Base-by-base conservation (phyloP, 2,113 vertebrate genomes). In the Alosa alosa region DNA sequence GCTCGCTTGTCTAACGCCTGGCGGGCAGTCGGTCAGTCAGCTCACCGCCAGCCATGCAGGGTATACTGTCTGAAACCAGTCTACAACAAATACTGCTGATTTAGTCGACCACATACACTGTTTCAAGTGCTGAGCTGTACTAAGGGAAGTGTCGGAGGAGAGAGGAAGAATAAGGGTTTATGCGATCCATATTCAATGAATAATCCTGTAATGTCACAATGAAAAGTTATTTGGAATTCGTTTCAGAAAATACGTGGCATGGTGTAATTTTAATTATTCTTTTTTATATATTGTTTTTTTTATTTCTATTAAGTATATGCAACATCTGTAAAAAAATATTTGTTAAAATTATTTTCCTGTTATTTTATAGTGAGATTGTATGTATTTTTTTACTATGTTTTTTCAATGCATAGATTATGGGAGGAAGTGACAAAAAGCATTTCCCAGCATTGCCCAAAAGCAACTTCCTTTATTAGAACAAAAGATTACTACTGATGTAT, bases 1-100 rank as follows among this genome's bases (percentile, higher is more conserved):
- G 97, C 0, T 98, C 97, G 81, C 94, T 98, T 52, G 97, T 98
- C 89, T 98, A 94, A 94, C 22, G 0, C 72, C 83, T 2, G 31
- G 13, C 18, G 3, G 18, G 18, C 20, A 57, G 55, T 6, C 55
- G 20, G 55, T 60, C 15, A 55, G 52, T 39, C 18, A 60, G 18
- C 55, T 60, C 55, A 60, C 0, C 20, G 55, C 55, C 20, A 22
- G 18, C 55, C 55, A 60, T 60, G 20, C 55, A 22, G 55, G 20
- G 55, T 60, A 22, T 20, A 60, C 55, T 60, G 55, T 6, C 55
- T 20, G 55, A 60, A 6, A 6, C 55, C 55, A 60, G 20, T 60
- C 55, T 22, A 60, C 55, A 60, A 22, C 18, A 60, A 60, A 60
- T 60, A 60, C 55, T 60, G 55, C 55, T 60, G 25, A 72, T 36